Conservation (phyloP, 2,797 vertebrate genomes). For the Galago senegalensis region DNA sequence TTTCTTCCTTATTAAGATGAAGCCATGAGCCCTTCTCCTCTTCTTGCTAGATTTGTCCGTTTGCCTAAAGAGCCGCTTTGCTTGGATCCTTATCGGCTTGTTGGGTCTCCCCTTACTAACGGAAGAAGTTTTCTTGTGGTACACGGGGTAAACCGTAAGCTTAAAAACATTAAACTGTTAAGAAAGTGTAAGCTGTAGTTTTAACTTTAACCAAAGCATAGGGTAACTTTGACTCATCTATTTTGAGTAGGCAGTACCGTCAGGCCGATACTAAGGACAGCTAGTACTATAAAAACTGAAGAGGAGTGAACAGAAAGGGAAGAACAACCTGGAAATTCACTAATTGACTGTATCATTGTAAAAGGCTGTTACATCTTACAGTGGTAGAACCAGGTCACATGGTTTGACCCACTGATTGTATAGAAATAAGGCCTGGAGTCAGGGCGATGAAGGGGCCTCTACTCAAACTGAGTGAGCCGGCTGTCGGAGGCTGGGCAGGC, state of each 20-base stretch:
- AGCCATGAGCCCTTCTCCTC: neutral
- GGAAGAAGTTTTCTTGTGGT: neutral
- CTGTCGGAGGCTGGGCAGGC: neutral
- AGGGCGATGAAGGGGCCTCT: neutral
- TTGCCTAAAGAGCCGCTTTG: neutral
- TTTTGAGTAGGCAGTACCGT: neutral
- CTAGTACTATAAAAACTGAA: neutral
- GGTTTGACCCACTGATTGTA: neutral
- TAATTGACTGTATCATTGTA: neutral
- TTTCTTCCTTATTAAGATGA: neutral
- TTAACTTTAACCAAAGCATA: neutral
- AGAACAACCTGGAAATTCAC: neutral
- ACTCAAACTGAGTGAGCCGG: neutral
- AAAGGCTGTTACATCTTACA: neutral
- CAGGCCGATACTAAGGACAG: neutral
- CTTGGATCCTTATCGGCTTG: neutral
- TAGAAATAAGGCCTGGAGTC: neutral
- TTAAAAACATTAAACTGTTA: neutral
- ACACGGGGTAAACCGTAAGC: neutral
- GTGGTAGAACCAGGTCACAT: neutral
- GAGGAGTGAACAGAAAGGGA: neutral
- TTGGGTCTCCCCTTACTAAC: neutral
- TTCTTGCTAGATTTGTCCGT: neutral
- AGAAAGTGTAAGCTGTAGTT: neutral
- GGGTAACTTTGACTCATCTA: neutral